Percentiles rank a stretch among this genome's conserved stretches.
Evolutionary conservation across 2,888 invertebrate genomes (phyloP).

Genomic region (Acrocera orbiculus): DNA sequence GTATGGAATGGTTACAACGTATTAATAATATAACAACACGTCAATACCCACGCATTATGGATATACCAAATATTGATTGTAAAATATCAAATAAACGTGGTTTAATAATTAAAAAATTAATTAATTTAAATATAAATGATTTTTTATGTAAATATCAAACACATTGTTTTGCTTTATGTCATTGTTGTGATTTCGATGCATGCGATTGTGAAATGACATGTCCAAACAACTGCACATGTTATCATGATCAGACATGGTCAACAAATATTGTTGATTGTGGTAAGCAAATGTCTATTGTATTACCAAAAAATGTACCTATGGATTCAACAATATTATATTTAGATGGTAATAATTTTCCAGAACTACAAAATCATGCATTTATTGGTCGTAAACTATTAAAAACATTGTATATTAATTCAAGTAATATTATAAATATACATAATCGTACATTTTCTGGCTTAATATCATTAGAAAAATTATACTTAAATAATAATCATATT

Average conservation of each 20-base stretch:
- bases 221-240: constrained; percentile 83
- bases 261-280: constrained; percentile 88
- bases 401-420: constrained; percentile 69
- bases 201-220: constrained; percentile 97
- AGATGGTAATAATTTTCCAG: constrained; percentile 74
- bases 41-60: constrained; percentile 78
- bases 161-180: constrained; percentile 87
- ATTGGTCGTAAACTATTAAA: constrained; percentile 83
- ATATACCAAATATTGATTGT: constrained; percentile 75
- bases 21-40: constrained; percentile 73
- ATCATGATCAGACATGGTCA: constrained; percentile 86
- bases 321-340: constrained; percentile 86
- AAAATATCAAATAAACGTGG: constrained; percentile 74
- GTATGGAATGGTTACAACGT: constrained; percentile 86
- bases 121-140: constrained; percentile 64
- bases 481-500: constrained; percentile 70
- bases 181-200: constrained; percentile 91
- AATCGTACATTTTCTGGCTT: constrained; percentile 83
- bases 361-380: constrained; percentile 77
- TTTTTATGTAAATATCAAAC: constrained; percentile 85
- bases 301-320: constrained; percentile 83
- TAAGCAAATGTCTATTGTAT: constrained; percentile 53
- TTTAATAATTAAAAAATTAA: constrained; percentile 57
- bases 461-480: constrained; percentile 60
- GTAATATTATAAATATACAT: constrained; percentile 69